phyloP scores from a whole-genome alignment of 2,113 vertebrate genomes.

The Poecilia latipinna region DNA sequence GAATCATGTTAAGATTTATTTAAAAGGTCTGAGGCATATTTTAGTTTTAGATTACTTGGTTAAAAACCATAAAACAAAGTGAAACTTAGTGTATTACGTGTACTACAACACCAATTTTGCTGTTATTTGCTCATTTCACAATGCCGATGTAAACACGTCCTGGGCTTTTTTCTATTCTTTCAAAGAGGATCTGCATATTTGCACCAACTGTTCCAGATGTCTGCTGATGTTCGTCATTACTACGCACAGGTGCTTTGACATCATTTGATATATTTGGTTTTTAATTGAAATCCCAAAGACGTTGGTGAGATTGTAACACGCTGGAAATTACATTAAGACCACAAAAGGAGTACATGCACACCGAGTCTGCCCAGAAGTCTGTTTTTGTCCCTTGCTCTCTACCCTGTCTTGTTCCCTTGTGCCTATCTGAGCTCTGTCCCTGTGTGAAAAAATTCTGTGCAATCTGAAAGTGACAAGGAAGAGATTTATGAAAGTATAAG shows the following conservation, averaged over 20 bases:
- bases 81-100: too few species aligned
- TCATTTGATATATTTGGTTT: background rate
- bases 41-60: too few species aligned
- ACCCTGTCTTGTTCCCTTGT: slow-evolving; percentile 44
- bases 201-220: background rate
- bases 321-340: background rate
- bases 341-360: slow-evolving; percentile 10
- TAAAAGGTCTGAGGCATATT: too few species aligned
- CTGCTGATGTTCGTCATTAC: background rate
- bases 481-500: slow-evolving; percentile 84
- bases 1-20: too few species aligned
- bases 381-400: slow-evolving; percentile 28
- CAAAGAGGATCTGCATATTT: background rate
- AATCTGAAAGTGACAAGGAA: slow-evolving; percentile 88
- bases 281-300: background rate
- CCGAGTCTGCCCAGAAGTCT: slow-evolving; percentile 69
- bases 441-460: slow-evolving; percentile 92
- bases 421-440: slow-evolving; percentile 73
- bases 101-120: too few species aligned
- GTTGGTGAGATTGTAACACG: background rate
- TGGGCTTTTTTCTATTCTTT: too few species aligned
- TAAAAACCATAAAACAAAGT: too few species aligned
- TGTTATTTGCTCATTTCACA: too few species aligned
- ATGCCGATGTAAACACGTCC: too few species aligned
- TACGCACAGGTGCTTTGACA: background rate